Base-by-base conservation (phyloP, 2,797 vertebrate genomes). In the Channallabes apus region DNA sequence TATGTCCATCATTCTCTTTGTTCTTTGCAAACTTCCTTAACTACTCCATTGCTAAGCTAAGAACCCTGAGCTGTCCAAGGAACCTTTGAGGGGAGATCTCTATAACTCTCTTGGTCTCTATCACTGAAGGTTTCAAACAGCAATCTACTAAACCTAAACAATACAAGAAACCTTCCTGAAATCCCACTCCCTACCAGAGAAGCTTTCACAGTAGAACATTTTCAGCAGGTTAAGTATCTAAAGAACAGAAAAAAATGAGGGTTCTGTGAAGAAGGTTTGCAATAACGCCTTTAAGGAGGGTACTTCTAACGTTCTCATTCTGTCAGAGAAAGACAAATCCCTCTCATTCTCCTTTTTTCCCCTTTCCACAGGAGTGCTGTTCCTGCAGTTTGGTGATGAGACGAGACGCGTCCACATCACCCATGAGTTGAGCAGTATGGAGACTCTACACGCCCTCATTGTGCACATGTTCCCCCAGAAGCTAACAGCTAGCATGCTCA, bases 391-490 rank as follows among this genome's bases (percentile, higher is more conserved):
- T 0, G 98, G 98, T 15, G 98, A 99, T 22, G 98, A 99, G 94
- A 99, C 98, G 0, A 92, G 98, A 54, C 96, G 98, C 0, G 98
- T 99, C 87, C 98, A 99, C 95, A 99, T 99, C 93, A 99, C 98
- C 79, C 98, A 99, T 24, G 98, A 99, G 95, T 95, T 99, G 92
- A 98, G 96, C 96, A 98, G 97, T 95, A 94, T 99, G 96, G 98
- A 99, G 94, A 99, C 98, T 38, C 94, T 99, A 91, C 97, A 99
- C 32, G 97, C 98, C 20, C 98, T 99, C 93, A 98, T 99, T 62
- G 97, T 97, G 80, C 98, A 99, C 96, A 99, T 99, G 97, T 99
- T 99, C 95, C 98, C 98, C 69, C 98, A 99, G 94, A 99, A 99
- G 95, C 94, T 99, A 91, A 99, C 98, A 24, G 97, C 98, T 84